Percentiles rank a stretch among this genome's conserved stretches.
These are phyloP conservation scores for Homarus gammarus DNA, from an alignment of 2,888 invertebrate species.

Conservation along the genomic window DNA sequence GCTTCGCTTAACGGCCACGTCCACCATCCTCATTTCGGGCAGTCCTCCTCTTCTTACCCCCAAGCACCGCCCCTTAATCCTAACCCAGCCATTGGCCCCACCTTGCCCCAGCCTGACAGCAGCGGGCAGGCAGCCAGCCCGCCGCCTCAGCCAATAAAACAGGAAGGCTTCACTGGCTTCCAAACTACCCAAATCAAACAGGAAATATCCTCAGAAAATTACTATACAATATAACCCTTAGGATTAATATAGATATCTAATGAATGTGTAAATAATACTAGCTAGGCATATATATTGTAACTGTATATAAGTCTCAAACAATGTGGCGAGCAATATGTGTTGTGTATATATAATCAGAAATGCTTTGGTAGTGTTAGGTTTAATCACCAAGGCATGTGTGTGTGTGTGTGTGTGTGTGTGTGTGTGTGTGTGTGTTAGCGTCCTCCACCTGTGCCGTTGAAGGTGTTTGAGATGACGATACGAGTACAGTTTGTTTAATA, in stretches of 20 bases:
- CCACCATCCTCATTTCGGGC: slow-evolving; percentile 47
- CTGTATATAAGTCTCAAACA: not conserved
- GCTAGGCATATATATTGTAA: slow-evolving; percentile 24
- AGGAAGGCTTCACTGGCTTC: slow-evolving; percentile 48
- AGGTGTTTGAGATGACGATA: too few species aligned
- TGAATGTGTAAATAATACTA: slow-evolving; percentile 36
- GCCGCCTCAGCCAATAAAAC: slow-evolving; percentile 61
- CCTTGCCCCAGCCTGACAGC: slow-evolving; percentile 66
- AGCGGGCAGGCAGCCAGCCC: slow-evolving; percentile 66
- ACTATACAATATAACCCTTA: slow-evolving; percentile 61
- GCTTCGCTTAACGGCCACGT: slow-evolving; percentile 44
- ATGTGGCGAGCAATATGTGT: not conserved
- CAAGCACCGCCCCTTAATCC: slow-evolving; percentile 14
- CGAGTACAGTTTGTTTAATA: too few species aligned
- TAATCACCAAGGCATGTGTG: not conserved
- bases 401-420: too few species aligned
- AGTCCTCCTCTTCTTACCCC: slow-evolving; percentile 33
- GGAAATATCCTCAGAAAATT: slow-evolving; percentile 55
- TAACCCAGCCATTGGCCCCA: slow-evolving; percentile 29
- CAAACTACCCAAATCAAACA: slow-evolving; percentile 63
- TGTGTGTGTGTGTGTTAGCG: slow-evolving; percentile 33
- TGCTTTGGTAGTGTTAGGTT: not conserved
- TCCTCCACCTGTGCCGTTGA: too few species aligned
- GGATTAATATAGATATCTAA: slow-evolving; percentile 39
- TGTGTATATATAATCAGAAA: not conserved